These are phyloP conservation scores for Drosophila kohkoa DNA, from an alignment of 1,140 invertebrate genomes.

Conservation along the genomic window DNA sequence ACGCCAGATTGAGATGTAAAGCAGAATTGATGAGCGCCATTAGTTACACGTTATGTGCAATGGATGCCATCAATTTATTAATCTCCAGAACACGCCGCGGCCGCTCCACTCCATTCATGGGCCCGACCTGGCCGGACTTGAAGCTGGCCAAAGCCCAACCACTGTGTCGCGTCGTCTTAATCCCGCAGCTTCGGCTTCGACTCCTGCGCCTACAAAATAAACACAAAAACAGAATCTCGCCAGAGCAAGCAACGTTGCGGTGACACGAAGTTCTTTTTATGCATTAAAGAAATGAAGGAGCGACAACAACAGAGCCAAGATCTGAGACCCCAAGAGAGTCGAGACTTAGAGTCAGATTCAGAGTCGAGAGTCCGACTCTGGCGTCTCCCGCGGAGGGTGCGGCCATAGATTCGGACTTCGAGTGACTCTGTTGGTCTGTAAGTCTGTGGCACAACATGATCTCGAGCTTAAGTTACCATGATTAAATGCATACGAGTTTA, in stretches of 20 bases:
- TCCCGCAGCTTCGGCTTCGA: conserved; percentile 35
- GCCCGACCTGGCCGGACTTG: conserved; percentile 33
- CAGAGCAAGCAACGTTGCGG: conserved; percentile 48
- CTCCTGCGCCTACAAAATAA: conserved; percentile 62
- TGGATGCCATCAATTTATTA: conserved; percentile 85
- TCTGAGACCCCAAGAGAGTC: conserved; percentile 14
- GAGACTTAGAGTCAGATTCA: conserved; percentile 26
- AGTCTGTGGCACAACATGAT: conserved; percentile 77
- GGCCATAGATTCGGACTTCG: conserved; percentile 4
- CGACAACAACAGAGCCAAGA: conserved; percentile 11
- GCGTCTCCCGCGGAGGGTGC: conserved; percentile 69
- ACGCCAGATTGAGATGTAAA: conserved; percentile 85
- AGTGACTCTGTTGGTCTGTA: conserved; percentile 35
- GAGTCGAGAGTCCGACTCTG: conserved; percentile 30
- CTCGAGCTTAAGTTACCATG: conserved; percentile 81
- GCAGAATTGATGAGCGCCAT: conserved; percentile 85
- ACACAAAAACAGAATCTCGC: conserved; percentile 9
- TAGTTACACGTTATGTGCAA: conserved; percentile 85
- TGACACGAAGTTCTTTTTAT: conserved; percentile 69
- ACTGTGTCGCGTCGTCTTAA: conserved; percentile 70
- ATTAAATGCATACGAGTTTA: conserved; percentile 83
- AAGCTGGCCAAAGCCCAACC: conserved; percentile 50
- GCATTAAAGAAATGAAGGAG: conserved; percentile 67
- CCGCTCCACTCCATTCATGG: conserved; percentile 63
- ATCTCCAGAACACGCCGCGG: conserved; percentile 84